Base-by-base conservation (phyloP, 2,888 invertebrate species). In the Sminthurinus aureus region DNA sequence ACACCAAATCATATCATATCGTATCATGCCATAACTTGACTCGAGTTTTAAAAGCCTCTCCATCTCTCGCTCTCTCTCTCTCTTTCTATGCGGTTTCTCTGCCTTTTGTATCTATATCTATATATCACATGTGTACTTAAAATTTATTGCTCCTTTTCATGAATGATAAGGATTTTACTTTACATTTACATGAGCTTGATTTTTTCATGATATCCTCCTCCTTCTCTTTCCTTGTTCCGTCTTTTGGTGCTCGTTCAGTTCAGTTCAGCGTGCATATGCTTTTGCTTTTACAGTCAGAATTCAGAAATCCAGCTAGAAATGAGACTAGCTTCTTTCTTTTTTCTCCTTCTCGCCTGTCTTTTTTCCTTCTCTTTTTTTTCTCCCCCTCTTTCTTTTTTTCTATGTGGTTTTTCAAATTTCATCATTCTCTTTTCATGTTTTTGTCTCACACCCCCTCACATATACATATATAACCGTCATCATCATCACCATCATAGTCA, bases 131-230 rank as follows among this genome's bases (percentile, higher is more conserved):
- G 71, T 71, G 71, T 71, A 71, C 71, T 71, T 26, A 13, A 71
- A 71, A 71, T 71, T 71, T 71, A 71, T 71, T 22, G 26, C 22
- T 71, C 71, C 26, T 71, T 38, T 38, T 71, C 71, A 71, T 71
- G 71, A 71, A 71, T 24, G 71, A 71, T 71, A 71, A 24, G 71
- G 26, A 71, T 71, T 71, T 71, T 71, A 24, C 26, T 71, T 71
- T 71, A 71, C 71, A 71, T 71, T 71, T 71, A 71, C 71, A 71
- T 71, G 71, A 71, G 71, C 71, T 71, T 71, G 22, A 24, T 71
- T 71, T 71, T 71, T 24, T 24, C 58, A 58, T 58, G 58, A 58
- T 58, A 69, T 69, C 26, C 26, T 71, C 15, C 1, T 71, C 71
- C 15, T 24, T 26, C 12, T 13, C 22, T 8, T 50, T 26, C 24